These are phyloP conservation scores for Oxystoma pomonae DNA, from an alignment of 2,888 invertebrate species.

Conservation along the genomic window DNA sequence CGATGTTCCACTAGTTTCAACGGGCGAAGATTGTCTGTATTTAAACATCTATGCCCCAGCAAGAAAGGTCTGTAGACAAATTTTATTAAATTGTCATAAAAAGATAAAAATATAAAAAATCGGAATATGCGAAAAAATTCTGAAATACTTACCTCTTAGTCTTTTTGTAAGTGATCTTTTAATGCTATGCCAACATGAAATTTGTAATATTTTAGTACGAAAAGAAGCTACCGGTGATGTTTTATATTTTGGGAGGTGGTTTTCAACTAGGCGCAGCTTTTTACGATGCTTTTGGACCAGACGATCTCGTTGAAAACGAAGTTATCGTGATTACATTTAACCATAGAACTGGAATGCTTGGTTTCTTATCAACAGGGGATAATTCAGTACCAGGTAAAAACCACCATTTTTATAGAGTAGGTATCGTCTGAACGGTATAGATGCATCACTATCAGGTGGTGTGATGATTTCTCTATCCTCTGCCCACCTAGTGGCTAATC, in stretches of 20 bases:
- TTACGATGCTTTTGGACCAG: not conserved
- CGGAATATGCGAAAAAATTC: too few species aligned
- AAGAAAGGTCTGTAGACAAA: not conserved
- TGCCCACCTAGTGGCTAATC: too few species aligned
- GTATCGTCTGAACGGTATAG: too few species aligned
- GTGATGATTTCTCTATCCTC: too few species aligned
- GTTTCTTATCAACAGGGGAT: not conserved
- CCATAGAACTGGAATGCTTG: not conserved
- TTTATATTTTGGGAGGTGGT: not conserved
- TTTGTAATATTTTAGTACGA: not conserved
- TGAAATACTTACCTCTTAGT: too few species aligned
- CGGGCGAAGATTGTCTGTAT: not conserved
- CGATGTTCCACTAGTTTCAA: not conserved
- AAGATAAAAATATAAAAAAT: too few species aligned
- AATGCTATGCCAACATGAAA: too few species aligned
- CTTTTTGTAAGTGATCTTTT: too few species aligned
- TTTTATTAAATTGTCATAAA: too few species aligned
- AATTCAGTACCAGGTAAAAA: not conserved
- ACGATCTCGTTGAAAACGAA: not conserved
- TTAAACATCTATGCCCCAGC: not conserved
- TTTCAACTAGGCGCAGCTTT: not conserved
- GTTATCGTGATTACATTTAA: not conserved
- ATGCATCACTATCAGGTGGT: too few species aligned
- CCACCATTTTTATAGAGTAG: too few species aligned
- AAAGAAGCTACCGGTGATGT: not conserved